Base-by-base conservation (phyloP, 2,888 invertebrate genomes). In the Trypoxylon attenuatum region DNA sequence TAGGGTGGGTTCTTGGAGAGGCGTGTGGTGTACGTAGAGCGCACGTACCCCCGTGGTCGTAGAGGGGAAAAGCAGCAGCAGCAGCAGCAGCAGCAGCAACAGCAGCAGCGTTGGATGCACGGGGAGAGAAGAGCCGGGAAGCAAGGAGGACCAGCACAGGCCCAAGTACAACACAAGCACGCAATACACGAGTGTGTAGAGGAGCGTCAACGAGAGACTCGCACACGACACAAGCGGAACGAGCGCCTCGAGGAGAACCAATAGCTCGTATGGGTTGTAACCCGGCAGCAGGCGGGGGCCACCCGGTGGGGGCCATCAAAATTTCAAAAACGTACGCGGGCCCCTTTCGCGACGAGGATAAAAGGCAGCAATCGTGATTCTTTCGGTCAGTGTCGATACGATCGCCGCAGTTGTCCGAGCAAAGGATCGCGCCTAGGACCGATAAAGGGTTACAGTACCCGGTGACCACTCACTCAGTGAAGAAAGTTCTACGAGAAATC, bases 291-390 rank as follows among this genome's bases (percentile, higher is more conserved):
- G 63, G 57, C 60, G 71, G 63, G 57, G 71, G 49, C 57, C 63
- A 25, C 15, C 47, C 74, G 73, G 87, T 86, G 87, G 87, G 87
- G 87, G 85, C 85, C 85, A 87, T 87, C 87, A 87, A 87, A 87
- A 87, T 87, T 87, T 87, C 87, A 87, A 87, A 86, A 86, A 87
- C 87, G 87, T 87, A 86, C 85, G 82, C 86, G 85, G 85, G 78
- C 87, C 87, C 86, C 86, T 85, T 86, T 87, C 85, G 84, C 85
- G 86, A 81, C 77, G 83, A 85, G 86, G 85, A 87, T 87, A 87
- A 86, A 87, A 87, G 86, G 85, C 85, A 85, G 86, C 83, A 83
- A 76, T 84, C 86, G 85, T 80, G 85, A 86, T 86, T 86, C 87
- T 86, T 86, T 86, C 82, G 78, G 84, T 77, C 87, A 87, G 87